Percentiles rank a stretch among this genome's conserved stretches.
Evolutionary conservation across 2,888 invertebrate genomes (phyloP).

Genomic region (Syrista parreyssii): DNA sequence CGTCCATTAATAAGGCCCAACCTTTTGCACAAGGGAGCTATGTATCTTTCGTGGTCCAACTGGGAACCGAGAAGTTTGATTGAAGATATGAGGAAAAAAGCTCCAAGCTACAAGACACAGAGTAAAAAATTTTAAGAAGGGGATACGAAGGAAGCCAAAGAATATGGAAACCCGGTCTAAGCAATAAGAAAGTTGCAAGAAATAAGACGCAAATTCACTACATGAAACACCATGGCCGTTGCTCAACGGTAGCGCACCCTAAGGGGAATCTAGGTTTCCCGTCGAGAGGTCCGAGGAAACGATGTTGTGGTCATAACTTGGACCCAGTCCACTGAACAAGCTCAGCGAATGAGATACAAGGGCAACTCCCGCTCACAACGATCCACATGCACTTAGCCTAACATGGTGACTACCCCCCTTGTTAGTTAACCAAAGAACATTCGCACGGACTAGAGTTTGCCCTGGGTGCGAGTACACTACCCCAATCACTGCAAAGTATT

Average conservation of each 20-base stretch:
- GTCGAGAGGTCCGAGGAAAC: background rate
- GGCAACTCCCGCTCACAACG: background rate
- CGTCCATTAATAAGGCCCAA: too few relatives aligned
- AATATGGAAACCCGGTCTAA: background rate
- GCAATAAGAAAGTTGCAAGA: background rate
- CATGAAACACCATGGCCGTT: background rate
- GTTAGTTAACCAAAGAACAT: too few relatives aligned
- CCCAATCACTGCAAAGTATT: too few relatives aligned
- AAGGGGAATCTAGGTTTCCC: background rate
- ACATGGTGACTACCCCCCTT: background rate
- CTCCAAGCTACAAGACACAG: too few relatives aligned
- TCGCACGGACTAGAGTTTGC: too few relatives aligned
- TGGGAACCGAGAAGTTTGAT: too few relatives aligned
- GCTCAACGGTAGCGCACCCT: background rate
- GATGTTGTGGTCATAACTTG: background rate
- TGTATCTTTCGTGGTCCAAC: too few relatives aligned
- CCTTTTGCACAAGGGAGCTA: too few relatives aligned
- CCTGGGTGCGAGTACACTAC: too few relatives aligned
- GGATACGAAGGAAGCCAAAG: background rate
- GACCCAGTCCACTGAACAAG: background rate
- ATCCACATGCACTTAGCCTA: background rate
- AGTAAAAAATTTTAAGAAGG: too few relatives aligned
- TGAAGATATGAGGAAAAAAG: too few relatives aligned
- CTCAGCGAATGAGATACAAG: background rate
- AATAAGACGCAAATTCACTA: background rate